A percentile compares a stretch with the other conserved stretches of the same genome.
phyloP scores from a whole-genome alignment of 2,888 invertebrate genomes.

The Melieria crassipennis region DNA sequence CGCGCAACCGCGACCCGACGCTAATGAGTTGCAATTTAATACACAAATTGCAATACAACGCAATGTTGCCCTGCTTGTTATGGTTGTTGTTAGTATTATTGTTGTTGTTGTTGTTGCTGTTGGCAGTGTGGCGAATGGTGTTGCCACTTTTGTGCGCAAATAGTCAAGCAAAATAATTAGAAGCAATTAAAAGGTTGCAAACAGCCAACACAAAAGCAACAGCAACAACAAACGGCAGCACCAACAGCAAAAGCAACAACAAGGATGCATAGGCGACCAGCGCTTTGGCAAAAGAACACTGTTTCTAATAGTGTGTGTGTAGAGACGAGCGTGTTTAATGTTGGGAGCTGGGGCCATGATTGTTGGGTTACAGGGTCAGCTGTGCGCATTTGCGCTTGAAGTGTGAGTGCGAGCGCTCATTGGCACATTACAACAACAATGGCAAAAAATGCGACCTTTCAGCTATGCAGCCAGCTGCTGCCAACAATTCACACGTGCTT shows the following conservation, averaged over 20 bases:
- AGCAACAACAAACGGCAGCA: constrained; percentile 6
- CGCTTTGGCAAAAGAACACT: too few species aligned
- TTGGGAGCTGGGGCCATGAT: too few species aligned
- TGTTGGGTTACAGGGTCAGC: too few species aligned
- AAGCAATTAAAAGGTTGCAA: constrained; percentile 27
- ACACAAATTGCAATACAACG: constrained; percentile 29
- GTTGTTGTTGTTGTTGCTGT: constrained; percentile 1
- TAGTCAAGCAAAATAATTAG: constrained; percentile 28
- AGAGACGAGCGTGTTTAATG: too few species aligned
- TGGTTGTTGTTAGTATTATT: not conserved
- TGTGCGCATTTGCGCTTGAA: too few species aligned
- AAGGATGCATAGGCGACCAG: not conserved
- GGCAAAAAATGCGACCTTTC: too few species aligned
- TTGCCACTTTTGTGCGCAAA: constrained; percentile 22
- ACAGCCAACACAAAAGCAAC: not conserved
- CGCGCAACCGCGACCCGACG: not conserved
- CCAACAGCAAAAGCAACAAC: not conserved
- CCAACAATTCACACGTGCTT: too few species aligned
- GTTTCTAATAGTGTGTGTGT: too few species aligned
- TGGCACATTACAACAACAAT: too few species aligned
- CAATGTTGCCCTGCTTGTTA: not conserved
- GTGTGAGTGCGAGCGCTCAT: too few species aligned
- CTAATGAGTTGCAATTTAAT: constrained; percentile 33
- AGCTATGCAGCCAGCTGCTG: too few species aligned
- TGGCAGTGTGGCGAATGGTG: not conserved